phyloP scores from a whole-genome alignment of 2,113 vertebrate species.

The Channa argus region DNA sequence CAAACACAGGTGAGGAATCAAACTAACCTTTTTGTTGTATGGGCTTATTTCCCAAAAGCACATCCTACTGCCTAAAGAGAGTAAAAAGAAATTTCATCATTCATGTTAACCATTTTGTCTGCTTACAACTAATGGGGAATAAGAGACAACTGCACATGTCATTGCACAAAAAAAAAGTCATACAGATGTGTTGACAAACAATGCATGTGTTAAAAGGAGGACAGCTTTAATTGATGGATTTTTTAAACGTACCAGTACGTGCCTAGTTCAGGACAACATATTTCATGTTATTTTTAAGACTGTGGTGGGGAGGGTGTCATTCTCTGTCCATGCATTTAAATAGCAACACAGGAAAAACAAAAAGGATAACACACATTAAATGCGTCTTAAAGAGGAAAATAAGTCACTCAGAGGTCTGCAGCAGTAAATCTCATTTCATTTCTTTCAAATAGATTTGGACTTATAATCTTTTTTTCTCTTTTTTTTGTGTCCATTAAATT shows the following conservation, averaged over 20 bases:
- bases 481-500: conserved; percentile 78
- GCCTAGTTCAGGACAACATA: conserved; percentile 49
- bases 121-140: too few relatives aligned
- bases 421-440: conserved; percentile 71
- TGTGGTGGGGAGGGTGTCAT: conserved; percentile 68
- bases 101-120: not conserved
- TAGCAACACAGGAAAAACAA: conserved; percentile 62
- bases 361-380: conserved; percentile 72
- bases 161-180: conserved; percentile 44
- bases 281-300: conserved; percentile 64
- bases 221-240: conserved; percentile 71
- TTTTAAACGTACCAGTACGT: conserved; percentile 70
- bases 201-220: conserved; percentile 70
- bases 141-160: not conserved
- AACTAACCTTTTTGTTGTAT: conserved; percentile 1
- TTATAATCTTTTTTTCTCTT: conserved; percentile 52
- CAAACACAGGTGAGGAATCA: conserved; percentile 2
- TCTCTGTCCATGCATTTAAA: conserved; percentile 80
- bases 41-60: not conserved
- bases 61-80: not conserved
- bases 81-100: not conserved
- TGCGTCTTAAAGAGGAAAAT: conserved; percentile 66
- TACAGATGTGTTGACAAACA: conserved; percentile 64
- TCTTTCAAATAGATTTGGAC: conserved; percentile 79
- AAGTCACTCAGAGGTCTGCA: conserved; percentile 80